Evolutionary conservation across 1,140 invertebrate species (phyloP), one percentile per base, ranked within the genome.

Genomic region (Drosophila asahinai): DNA sequence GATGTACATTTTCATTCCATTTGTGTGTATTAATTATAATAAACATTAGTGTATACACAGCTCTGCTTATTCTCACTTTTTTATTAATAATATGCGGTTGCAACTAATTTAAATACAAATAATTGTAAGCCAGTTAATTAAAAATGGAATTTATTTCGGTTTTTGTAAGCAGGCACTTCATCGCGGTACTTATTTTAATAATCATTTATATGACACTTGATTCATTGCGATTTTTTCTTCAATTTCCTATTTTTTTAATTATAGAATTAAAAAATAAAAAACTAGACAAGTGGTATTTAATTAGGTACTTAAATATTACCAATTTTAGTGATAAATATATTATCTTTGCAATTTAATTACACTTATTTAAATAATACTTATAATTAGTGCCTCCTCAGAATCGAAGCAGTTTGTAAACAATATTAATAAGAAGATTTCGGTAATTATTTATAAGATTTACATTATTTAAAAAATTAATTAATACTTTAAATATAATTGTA

Each of bases 11-110:
- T 14, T 7, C 55, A n/a, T 40, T 57, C 30, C 54, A 33, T 33
- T 71, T 68, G 38, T 68, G 67, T 57, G 25, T 57, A 71, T 71
- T 71, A 55, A 71, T 71, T 68, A 71, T 66, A 68, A 55, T 55
- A 45, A 71, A 42, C 25, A 71, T 65, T 70, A 36, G 19, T 57
- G 19, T 70, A 33, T 22, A 15, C 12, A 14, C 17, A 14, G 6
- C 22, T 2, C 7, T 27, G 15, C 15, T 19, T 33, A 15, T 33
- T 33, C 43, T 15, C 11, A 15, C 9, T 14, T 38, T 48, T 63
- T 36, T n/a, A 22, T 12, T 43, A 67, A 27, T 38, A 14, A 48
- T 45, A 65, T 14, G 8, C 15, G 33, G 33, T 36, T 27, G 27
- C 17, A 8, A 5, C 2, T 38, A 5, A 22, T 30, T 43, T 63